These are phyloP conservation scores for Pipa parva DNA, from an alignment of 2,113 vertebrate species.

Conservation along the genomic window DNA sequence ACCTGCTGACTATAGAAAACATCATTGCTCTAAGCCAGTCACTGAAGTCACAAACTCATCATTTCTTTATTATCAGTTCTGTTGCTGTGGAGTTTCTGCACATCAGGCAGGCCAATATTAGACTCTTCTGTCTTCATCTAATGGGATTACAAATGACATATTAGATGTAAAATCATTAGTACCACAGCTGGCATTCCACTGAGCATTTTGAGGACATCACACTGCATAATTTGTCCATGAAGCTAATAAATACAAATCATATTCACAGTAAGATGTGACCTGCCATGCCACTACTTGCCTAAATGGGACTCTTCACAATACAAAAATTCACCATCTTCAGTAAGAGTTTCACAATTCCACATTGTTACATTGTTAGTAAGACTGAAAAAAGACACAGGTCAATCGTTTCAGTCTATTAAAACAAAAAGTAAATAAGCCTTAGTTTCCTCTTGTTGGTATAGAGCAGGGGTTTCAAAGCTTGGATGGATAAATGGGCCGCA, in stretches of 20 bases:
- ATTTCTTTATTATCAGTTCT: background rate
- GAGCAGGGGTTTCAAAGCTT: no score
- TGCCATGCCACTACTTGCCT: background rate
- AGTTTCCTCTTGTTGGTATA: no score
- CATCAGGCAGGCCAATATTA: background rate
- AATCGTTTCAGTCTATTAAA: no score
- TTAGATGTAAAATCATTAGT: slow-evolving; percentile 14
- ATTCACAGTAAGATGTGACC: slow-evolving; percentile 2
- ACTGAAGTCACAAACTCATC: background rate
- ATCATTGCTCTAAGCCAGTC: background rate
- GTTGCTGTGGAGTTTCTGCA: background rate
- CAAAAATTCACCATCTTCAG: no score
- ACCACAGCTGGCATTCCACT: background rate
- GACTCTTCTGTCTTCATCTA: background rate
- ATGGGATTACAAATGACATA: slow-evolving; percentile 24
- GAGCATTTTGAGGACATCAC: background rate
- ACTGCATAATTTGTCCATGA: background rate
- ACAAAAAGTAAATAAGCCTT: no score
- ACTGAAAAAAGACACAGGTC: no score
- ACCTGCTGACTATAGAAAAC: background rate
- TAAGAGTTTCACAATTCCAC: no score
- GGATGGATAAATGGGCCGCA: no score
- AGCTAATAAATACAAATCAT: background rate
- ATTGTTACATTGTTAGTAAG: no score
- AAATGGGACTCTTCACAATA: background rate